A percentile compares a stretch with the other conserved stretches of the same genome.
Conservation (phyloP, 2,113 vertebrate species). For the Hemiprocne comata region DNA sequence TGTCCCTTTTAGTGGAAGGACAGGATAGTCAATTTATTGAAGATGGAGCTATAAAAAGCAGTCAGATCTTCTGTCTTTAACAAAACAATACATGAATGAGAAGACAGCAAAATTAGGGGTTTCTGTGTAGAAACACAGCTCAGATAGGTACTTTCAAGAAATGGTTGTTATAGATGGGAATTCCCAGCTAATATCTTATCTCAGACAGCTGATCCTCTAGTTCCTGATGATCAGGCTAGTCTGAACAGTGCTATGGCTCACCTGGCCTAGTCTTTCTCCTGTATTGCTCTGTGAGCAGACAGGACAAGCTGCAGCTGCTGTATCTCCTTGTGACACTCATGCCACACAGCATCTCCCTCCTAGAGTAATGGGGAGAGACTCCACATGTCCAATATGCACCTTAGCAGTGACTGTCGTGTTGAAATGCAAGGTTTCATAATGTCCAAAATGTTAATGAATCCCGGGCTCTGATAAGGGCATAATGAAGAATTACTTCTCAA, state of each 20-base stretch:
- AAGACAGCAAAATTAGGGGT: background rate
- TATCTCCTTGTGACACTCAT: background rate
- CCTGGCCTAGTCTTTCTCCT: background rate
- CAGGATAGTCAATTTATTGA: background rate
- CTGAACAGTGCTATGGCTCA: background rate
- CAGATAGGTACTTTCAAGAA: background rate
- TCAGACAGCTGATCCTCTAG: background rate
- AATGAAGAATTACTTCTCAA: background rate
- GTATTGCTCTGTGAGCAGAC: accelerated
- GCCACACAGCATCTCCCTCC: background rate
- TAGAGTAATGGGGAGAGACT: background rate
- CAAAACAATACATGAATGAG: background rate
- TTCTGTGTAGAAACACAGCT: background rate
- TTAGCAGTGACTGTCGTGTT: background rate
- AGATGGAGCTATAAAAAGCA: background rate
- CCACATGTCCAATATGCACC: background rate
- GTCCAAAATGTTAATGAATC: background rate
- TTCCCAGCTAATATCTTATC: background rate
- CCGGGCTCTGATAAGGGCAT: background rate
- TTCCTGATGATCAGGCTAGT: background rate
- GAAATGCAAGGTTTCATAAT: background rate
- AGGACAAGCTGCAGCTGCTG: background rate
- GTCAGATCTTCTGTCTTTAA: background rate
- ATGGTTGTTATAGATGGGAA: background rate
- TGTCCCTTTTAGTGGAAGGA: background rate